These are phyloP conservation scores for Gymnocheta viridis DNA, from an alignment of 2,888 invertebrate species.

Conservation along the genomic window DNA sequence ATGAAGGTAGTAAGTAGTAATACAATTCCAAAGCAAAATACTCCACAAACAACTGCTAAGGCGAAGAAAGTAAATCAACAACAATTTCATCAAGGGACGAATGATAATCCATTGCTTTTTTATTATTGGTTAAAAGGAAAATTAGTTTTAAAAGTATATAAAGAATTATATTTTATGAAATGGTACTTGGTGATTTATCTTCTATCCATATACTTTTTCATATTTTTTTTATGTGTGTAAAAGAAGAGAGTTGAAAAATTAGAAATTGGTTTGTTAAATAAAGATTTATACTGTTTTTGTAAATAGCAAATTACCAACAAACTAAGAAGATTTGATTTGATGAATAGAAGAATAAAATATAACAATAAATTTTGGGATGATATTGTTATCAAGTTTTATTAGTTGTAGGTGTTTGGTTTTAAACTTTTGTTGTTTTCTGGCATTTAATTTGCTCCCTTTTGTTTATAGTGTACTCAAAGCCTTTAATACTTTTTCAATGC, in stretches of 20 bases:
- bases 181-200: slow-evolving; percentile 34
- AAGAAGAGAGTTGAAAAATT: slow-evolving; percentile 57
- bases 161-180: slow-evolving; percentile 41
- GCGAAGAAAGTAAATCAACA: slow-evolving; percentile 72
- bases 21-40: slow-evolving; percentile 72
- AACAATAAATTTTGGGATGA: slow-evolving; percentile 56
- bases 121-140: slow-evolving; percentile 40
- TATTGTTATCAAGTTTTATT: slow-evolving; percentile 49
- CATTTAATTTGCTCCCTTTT: slow-evolving; percentile 22
- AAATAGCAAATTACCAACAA: slow-evolving; percentile 68
- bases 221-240: slow-evolving; percentile 27
- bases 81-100: slow-evolving; percentile 67
- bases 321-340: slow-evolving; percentile 56
- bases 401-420: slow-evolving; percentile 48
- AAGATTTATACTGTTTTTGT: slow-evolving; percentile 54
- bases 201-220: slow-evolving; percentile 34
- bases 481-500: slow-evolving; percentile 13
- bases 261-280: slow-evolving; percentile 61
- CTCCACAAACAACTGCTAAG: slow-evolving; percentile 62
- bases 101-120: slow-evolving; percentile 59
- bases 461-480: slow-evolving; percentile 9
- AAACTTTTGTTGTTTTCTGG: slow-evolving; percentile 30
- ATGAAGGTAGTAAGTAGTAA: slow-evolving; percentile 51
- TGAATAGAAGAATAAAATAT: slow-evolving; percentile 57
- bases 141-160: slow-evolving; percentile 47